Conservation (phyloP, 2,113 vertebrate genomes). For the Chlamydotis undulata region DNA sequence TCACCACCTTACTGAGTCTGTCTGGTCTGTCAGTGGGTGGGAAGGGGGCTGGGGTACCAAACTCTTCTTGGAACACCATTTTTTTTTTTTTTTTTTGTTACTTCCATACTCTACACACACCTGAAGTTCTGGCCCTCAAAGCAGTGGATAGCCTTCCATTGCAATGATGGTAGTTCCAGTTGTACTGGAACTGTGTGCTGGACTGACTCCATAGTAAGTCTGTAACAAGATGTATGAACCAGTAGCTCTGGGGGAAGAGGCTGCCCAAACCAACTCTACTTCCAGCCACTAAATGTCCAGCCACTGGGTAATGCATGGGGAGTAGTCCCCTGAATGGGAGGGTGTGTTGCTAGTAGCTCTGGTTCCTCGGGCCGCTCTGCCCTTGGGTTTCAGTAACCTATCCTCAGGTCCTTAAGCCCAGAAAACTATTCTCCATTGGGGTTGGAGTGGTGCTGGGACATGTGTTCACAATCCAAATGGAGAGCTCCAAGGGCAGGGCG, state of each 20-base stretch:
- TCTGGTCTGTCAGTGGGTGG: conserved; percentile 23
- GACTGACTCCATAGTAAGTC: not conserved
- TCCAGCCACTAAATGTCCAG: not conserved
- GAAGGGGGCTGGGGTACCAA: not conserved
- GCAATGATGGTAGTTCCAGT: not conserved
- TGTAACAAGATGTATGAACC: not conserved
- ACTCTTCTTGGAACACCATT: not conserved
- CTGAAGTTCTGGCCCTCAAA: not conserved
- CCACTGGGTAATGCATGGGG: too few species aligned
- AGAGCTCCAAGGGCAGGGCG: not conserved
- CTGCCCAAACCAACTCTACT: not conserved
- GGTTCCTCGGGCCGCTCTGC: not conserved
- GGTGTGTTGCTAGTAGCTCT: not conserved
- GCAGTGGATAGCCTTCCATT: not conserved
- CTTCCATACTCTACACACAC: not conserved
- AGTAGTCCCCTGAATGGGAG: not conserved
- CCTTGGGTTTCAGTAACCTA: not conserved
- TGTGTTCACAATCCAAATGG: not conserved
- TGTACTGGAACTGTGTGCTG: not conserved
- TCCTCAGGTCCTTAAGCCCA: not conserved
- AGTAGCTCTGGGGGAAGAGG: not conserved
- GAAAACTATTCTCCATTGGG: not conserved
- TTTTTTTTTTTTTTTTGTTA: not conserved
- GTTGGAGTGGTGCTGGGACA: not conserved
- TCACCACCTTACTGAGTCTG: conserved; percentile 43